These are phyloP conservation scores for Mythimna lalbum DNA, from an alignment of 2,888 invertebrate genomes.

Conservation along the genomic window DNA sequence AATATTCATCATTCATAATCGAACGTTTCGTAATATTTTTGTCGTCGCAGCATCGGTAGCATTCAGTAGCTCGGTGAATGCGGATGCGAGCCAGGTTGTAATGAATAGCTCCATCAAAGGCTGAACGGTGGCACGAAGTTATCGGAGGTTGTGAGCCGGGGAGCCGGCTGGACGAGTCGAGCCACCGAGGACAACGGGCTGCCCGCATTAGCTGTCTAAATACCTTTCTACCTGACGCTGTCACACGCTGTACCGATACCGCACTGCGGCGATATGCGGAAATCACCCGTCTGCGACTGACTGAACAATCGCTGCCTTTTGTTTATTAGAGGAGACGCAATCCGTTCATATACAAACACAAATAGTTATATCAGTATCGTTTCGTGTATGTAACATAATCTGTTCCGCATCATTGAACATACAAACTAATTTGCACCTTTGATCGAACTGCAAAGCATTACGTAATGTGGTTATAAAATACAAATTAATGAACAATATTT, in stretches of 20 bases:
- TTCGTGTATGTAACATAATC: conserved; percentile 28
- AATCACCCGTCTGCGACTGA: conserved; percentile 36
- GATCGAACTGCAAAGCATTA: conserved; percentile 21
- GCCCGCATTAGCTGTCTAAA: conserved; percentile 64
- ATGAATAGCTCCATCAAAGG: conserved; percentile 54
- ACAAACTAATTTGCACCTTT: conserved; percentile 27
- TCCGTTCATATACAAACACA: conserved; percentile 23
- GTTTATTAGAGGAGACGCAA: conserved; percentile 32
- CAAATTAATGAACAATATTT: conserved; percentile 9
- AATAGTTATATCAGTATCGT: conserved; percentile 21
- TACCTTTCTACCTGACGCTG: conserved; percentile 62
- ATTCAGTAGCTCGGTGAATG: conserved; percentile 26
- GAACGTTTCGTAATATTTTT: conserved; percentile 49
- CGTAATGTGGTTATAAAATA: conserved; percentile 16
- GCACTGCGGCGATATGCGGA: conserved; percentile 36
- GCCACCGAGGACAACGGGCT: conserved; percentile 65
- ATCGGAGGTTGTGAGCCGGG: conserved; percentile 62
- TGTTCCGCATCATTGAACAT: conserved; percentile 36
- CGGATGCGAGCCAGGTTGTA: conserved; percentile 49
- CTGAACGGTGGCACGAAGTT: conserved; percentile 44
- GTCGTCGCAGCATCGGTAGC: conserved; percentile 11
- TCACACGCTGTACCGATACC: conserved; percentile 38
- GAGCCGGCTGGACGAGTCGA: conserved; percentile 62
- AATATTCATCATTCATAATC: conserved; percentile 45
- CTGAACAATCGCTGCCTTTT: conserved; percentile 51